Conservation (phyloP, 2,888 invertebrate species). For the Ceriagrion tenellum region DNA sequence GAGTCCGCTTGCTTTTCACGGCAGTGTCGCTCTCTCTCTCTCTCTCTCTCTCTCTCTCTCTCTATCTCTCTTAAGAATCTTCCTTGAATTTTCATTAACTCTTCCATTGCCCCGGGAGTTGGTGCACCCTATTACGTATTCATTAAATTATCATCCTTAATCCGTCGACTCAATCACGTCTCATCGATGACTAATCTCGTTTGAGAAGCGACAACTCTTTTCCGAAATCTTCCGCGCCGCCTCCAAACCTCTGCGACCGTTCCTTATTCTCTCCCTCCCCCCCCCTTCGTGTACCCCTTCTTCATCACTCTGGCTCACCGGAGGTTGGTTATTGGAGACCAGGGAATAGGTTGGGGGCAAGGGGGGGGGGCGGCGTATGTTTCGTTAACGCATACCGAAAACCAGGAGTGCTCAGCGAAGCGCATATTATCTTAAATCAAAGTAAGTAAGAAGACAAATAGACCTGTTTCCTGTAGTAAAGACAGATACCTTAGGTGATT, state of each 20-base stretch:
- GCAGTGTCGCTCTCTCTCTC: no score
- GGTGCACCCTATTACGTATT: conserved; percentile 14
- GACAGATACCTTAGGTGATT: no score
- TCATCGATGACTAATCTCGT: conserved; percentile 30
- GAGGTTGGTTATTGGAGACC: no score
- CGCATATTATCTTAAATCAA: no score
- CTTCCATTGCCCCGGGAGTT: conserved; percentile 8
- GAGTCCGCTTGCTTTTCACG: background rate
- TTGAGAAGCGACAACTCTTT: background rate
- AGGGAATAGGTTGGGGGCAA: background rate
- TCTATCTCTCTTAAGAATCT: background rate
- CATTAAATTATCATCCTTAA: conserved; percentile 19
- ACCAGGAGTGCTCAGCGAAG: no score
- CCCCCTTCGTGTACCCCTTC: background rate
- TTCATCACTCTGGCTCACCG: background rate
- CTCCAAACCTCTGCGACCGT: background rate
- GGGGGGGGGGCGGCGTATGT: background rate
- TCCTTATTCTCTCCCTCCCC: background rate
- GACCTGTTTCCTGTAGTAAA: no score
- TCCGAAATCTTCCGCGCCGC: background rate
- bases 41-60: no score
- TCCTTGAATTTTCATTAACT: background rate
- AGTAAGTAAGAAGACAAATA: no score
- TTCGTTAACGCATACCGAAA: no score
- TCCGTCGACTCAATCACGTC: conserved; percentile 20